Conservation (phyloP, 1,140 invertebrate species). For the Melitaea cinxia region DNA sequence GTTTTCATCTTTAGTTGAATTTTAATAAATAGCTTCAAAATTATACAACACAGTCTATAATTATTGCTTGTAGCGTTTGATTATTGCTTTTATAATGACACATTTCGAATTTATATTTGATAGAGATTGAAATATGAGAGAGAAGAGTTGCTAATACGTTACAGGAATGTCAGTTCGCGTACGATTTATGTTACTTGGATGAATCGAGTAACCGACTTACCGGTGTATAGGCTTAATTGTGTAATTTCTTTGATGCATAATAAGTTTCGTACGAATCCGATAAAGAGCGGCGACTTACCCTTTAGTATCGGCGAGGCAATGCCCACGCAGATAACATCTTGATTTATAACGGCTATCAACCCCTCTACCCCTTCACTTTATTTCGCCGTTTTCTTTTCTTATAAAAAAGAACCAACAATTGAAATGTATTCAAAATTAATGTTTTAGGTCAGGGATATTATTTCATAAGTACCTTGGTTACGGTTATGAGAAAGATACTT, state of each 20-base stretch:
- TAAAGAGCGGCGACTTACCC: slow-evolving; percentile 52
- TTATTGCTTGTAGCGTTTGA: slow-evolving; percentile 65
- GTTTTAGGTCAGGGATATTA: not conserved
- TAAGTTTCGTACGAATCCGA: slow-evolving; percentile 25
- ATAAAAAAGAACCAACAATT: not conserved
- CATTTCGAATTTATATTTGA: slow-evolving; percentile 46
- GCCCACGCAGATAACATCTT: slow-evolving; percentile 70
- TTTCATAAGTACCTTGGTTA: no score
- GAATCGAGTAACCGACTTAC: slow-evolving; percentile 8
- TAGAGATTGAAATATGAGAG: slow-evolving; percentile 25
- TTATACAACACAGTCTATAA: slow-evolving; percentile 69
- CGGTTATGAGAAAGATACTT: no score
- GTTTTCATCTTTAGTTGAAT: slow-evolving; percentile 78
- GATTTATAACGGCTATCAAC: slow-evolving; percentile 73
- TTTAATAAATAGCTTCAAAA: slow-evolving; percentile 76
- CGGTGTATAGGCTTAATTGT: slow-evolving; percentile 14
- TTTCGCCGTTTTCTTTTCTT: slow-evolving; percentile 29
- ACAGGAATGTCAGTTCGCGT: not conserved
- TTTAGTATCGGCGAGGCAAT: slow-evolving; percentile 60
- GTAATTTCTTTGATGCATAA: slow-evolving; percentile 13
- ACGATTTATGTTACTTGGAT: slow-evolving; percentile 5
- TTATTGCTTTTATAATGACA: slow-evolving; percentile 70
- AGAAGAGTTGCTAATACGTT: slow-evolving; percentile 27
- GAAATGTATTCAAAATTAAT: not conserved
- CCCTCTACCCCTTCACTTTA: slow-evolving; percentile 31